Conservation (phyloP, 2,797 vertebrate species). For the Ibycter americanus region DNA sequence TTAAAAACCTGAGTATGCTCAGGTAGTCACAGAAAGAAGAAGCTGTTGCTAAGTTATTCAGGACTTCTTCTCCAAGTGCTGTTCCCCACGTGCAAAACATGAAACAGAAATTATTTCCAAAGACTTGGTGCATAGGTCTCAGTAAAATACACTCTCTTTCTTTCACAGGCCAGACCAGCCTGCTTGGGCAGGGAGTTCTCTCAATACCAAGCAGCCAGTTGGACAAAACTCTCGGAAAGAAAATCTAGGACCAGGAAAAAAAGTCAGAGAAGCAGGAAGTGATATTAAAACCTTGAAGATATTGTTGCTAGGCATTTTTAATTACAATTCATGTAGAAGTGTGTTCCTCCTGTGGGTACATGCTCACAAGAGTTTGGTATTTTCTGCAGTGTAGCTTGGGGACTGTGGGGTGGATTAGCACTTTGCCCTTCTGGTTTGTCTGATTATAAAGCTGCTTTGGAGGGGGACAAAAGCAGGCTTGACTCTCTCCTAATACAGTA, state of each 20-base stretch:
- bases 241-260: not conserved
- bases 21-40: not conserved
- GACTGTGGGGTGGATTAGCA: not conserved
- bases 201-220: not conserved
- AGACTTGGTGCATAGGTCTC: not conserved
- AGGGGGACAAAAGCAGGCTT: not conserved
- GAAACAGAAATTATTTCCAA: not conserved
- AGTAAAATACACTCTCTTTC: not conserved
- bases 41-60: not conserved
- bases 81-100: not conserved
- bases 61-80: not conserved
- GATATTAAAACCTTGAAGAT: not conserved
- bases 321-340: not conserved
- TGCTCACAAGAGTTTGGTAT: not conserved
- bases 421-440: not conserved
- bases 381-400: not conserved
- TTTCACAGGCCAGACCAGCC: not conserved
- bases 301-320: not conserved
- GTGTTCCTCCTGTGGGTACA: not conserved
- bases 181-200: not conserved
- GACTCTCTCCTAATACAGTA: not conserved
- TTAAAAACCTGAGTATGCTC: not conserved
- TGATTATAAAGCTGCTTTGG: not conserved
- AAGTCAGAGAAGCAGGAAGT: not conserved
- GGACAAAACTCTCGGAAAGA: not conserved